Percentiles rank a stretch among this genome's conserved stretches.
phyloP scores from a whole-genome alignment of 35 echinoderm and acorn worm species.

The Stichopus chloronotus region DNA sequence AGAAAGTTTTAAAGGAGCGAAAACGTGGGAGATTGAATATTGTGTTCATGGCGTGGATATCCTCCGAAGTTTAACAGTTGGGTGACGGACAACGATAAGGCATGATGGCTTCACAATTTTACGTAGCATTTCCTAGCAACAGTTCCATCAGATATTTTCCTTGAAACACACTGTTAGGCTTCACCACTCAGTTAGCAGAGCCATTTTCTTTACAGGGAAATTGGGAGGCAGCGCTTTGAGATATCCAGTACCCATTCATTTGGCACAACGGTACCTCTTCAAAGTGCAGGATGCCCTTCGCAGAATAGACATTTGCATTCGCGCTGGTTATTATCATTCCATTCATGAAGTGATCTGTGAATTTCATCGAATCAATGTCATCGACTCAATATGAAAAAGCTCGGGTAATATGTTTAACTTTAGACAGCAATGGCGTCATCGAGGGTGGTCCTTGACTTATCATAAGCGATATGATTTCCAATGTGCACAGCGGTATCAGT shows the following conservation, averaged over 20 bases:
- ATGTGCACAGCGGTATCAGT: conserved; percentile 16
- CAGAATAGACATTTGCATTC: neutral
- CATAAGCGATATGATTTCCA: neutral
- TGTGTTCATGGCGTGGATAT: conserved; percentile 67
- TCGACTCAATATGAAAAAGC: neutral
- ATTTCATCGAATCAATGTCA: neutral
- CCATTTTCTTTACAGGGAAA: neutral
- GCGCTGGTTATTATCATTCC: neutral
- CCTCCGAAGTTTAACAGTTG: conserved; percentile 63
- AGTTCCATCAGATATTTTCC: too few relatives aligned
- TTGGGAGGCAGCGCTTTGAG: neutral
- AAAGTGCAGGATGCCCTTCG: conserved; percentile 47
- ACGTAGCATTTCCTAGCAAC: conserved; percentile 38
- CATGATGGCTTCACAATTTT: conserved; percentile 66
- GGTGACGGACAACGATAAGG: conserved; percentile 58
- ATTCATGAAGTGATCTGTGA: neutral
- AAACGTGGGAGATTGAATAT: too few relatives aligned
- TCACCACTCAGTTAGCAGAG: conserved; percentile 9
- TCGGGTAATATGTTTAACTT: neutral
- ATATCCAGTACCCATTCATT: conserved; percentile 34
- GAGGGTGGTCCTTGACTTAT: neutral
- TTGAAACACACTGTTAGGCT: too few relatives aligned
- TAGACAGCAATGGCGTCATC: neutral
- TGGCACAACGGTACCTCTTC: conserved; percentile 41
- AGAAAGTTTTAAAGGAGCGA: conserved; percentile 55